These are phyloP conservation scores for Syrphus vitripennis DNA, from an alignment of 2,888 invertebrate species.

Conservation along the genomic window DNA sequence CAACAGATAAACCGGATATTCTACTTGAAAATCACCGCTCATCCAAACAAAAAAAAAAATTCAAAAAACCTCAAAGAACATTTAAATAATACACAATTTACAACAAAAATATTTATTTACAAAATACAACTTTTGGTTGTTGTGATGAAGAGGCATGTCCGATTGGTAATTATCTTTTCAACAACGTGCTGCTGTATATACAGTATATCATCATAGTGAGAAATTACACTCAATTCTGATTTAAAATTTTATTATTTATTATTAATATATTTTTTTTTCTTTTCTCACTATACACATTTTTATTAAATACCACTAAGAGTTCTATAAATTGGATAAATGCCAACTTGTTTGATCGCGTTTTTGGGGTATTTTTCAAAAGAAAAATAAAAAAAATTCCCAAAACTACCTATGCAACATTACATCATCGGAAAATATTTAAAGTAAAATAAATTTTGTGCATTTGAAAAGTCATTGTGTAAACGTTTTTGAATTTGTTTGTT, in stretches of 20 bases:
- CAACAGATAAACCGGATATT: not conserved
- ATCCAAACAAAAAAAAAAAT: not conserved
- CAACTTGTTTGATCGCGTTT: conserved; percentile 7
- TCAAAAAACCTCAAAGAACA: not conserved
- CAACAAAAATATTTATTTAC: conserved; percentile 21
- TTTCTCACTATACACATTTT: not conserved
- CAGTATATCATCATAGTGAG: conserved; percentile 1
- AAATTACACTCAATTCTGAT: conserved; percentile 7
- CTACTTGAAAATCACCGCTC: conserved; percentile 9
- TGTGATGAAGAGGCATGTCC: conserved; percentile 19
- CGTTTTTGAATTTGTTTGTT: not conserved
- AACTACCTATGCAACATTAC: no score
- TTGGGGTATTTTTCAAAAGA: not conserved
- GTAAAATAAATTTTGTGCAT: not conserved
- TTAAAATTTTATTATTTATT: not conserved
- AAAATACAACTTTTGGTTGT: conserved; percentile 14
- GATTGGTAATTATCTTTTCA: conserved; percentile 16
- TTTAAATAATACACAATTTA: no score
- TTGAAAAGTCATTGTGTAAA: conserved; percentile 10
- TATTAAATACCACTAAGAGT: conserved; percentile 7
- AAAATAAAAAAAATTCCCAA: not conserved
- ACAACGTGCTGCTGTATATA: not conserved
- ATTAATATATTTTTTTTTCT: not conserved
- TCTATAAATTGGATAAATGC: conserved; percentile 17
- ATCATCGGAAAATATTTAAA: conserved; percentile 4